A percentile compares a stretch with the other conserved stretches of the same genome.
Conservation (phyloP, 1,140 invertebrate genomes). For the Leptopilina boulardi region DNA sequence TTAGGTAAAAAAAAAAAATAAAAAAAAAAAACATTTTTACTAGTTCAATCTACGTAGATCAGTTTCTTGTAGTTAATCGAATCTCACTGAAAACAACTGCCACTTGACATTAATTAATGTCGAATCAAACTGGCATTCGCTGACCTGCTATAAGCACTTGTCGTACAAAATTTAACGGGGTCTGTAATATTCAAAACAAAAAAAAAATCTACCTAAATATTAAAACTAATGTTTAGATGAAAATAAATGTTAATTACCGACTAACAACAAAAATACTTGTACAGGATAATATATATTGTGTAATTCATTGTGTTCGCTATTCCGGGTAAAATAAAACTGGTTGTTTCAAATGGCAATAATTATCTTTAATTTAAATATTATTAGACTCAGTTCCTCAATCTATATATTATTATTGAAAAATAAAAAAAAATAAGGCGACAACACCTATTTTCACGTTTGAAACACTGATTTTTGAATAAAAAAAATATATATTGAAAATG, state of each 20-base stretch:
- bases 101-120: conserved; percentile 42
- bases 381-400: background rate
- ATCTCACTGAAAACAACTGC: conserved; percentile 44
- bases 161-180: conserved; percentile 46
- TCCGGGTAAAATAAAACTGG: conserved; percentile 55
- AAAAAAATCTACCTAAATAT: conserved; percentile 32
- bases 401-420: too few relatives aligned
- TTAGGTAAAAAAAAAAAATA: too few relatives aligned
- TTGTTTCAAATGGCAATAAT: conserved; percentile 54
- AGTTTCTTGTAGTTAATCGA: conserved; percentile 42
- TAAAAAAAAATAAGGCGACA: background rate
- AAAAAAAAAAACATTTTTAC: conserved; percentile 34
- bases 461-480: background rate
- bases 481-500: background rate
- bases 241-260: conserved; percentile 51
- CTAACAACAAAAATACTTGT: conserved; percentile 53
- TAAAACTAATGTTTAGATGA: conserved; percentile 51
- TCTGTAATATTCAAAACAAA: conserved; percentile 41
- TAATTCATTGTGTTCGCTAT: conserved; percentile 56
- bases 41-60: conserved; percentile 41
- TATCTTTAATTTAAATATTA: background rate
- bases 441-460: background rate
- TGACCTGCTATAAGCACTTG: conserved; percentile 42
- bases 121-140: conserved; percentile 41
- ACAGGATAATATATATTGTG: conserved; percentile 58